Evolutionary conservation across 2,888 invertebrate species (phyloP), one percentile per base, ranked within the genome.

Genomic region (Plusia festucae): DNA sequence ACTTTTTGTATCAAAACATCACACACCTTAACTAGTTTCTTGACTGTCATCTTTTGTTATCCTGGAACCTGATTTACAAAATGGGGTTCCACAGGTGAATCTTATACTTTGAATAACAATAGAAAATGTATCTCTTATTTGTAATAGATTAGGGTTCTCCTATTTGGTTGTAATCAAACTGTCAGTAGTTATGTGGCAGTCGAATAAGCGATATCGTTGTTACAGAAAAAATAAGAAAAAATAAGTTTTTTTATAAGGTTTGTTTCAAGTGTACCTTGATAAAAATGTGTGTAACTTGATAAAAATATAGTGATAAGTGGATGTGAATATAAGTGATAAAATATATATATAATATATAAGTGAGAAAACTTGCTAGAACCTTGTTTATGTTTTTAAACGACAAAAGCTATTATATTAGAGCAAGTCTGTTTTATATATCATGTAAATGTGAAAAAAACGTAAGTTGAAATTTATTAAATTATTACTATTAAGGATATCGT

Each of bases 21-120:
- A 85, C 79, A 82, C 68, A 34, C 44, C 55, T 63, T 57, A 64
- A 83, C 80, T 60, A 76, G 82, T 79, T 84, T 64, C 34, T 68
- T 73, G 53, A 32, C 54, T 56, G 32, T 40, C 72, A 73, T 73
- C 72, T 77, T 70, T 68, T 64, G 68, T 65, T 60, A 78, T 74
- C 65, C 63, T 68, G 57, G 69, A 80, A 85, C 82, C 76, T 77
- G 85, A 81, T 72, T 34, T 55, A 62, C 76, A 79, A 56, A 67
- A 62, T 74, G 30, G 68, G 78, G 70, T 62, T 61, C 49, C 63
- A 73, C 82, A 82, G 83, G 82, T 82, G 83, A 64, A 76, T 76
- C 75, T 53, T 49, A 59, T 9, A 22, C 53, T 15, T 64, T 59
- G 16, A 30, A 60, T 53, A 53, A 51, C n/a, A 59, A 59, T 56